These are phyloP conservation scores for Numenius arquata DNA, from an alignment of 2,113 vertebrate genomes.

Conservation along the genomic window DNA sequence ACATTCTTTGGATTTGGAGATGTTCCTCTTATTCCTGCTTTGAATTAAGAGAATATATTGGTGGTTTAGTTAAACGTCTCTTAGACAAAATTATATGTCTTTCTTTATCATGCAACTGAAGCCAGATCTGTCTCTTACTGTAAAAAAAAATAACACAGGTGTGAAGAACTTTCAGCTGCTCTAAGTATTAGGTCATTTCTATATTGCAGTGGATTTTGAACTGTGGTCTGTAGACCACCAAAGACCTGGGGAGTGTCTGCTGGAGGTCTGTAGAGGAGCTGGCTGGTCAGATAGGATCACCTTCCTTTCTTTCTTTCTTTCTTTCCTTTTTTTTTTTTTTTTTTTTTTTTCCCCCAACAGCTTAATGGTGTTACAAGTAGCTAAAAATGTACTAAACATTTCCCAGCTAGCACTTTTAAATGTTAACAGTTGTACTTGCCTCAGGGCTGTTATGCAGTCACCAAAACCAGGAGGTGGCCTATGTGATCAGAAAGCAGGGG, in stretches of 20 bases:
- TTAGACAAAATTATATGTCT: background rate
- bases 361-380: conserved; percentile 33
- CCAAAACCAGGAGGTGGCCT: conserved; percentile 13
- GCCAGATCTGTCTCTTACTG: background rate
- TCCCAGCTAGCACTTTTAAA: conserved; percentile 22
- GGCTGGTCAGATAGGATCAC: background rate
- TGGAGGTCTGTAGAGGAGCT: background rate
- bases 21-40: conserved; percentile 28
- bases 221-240: background rate
- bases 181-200: background rate
- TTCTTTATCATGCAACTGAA: background rate
- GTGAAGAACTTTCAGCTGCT: background rate
- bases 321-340: too few relatives aligned
- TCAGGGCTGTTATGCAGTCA: conserved; percentile 41
- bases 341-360: background rate
- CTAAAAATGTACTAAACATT: conserved; percentile 30
- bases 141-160: conserved; percentile 1
- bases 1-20: conserved; percentile 51
- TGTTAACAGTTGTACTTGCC: conserved; percentile 44
- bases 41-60: conserved; percentile 30
- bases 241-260: background rate
- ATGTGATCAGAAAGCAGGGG: background rate
- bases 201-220: background rate
- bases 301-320: background rate
- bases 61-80: conserved; percentile 31